A percentile compares a stretch with the other conserved stretches of the same genome.
Evolutionary conservation across 2,888 invertebrate genomes (phyloP).

Genomic region (Busseola fusca): DNA sequence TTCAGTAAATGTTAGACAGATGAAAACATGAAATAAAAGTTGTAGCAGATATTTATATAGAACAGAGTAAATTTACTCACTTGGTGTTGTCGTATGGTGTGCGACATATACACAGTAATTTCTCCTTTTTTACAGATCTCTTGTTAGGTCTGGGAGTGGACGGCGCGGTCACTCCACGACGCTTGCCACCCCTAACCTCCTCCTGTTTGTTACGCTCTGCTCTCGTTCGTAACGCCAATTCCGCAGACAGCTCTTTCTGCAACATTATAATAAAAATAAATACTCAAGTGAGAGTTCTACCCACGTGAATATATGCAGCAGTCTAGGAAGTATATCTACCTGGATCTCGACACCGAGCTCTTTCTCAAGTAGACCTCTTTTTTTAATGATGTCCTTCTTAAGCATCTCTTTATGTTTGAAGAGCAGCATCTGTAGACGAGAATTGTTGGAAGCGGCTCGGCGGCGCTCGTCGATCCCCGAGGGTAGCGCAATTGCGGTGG

Average conservation of each 20-base stretch:
- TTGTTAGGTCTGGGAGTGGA: conserved; percentile 73
- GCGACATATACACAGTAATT: conserved; percentile 96
- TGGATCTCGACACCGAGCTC: conserved; percentile 97
- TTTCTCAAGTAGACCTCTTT: conserved; percentile 95
- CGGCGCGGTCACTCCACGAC: conserved; percentile 70
- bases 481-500: conserved; percentile 61
- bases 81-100: conserved; percentile 98
- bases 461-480: conserved; percentile 84
- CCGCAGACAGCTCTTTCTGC: conserved; percentile 93
- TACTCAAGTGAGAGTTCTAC: neutral
- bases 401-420: conserved; percentile 97
- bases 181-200: conserved; percentile 89
- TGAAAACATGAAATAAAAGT: neutral
- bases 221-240: conserved; percentile 92
- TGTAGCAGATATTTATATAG: neutral
- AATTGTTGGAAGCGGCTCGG: conserved; percentile 88
- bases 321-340: conserved; percentile 75
- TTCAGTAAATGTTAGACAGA: neutral
- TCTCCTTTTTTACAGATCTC: conserved; percentile 90
- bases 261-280: conserved; percentile 32
- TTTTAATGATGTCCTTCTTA: conserved; percentile 97
- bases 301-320: neutral
- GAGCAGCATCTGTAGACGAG: conserved; percentile 92
- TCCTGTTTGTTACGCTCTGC: conserved; percentile 92
- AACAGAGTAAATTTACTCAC: conserved; percentile 83